Percentiles rank a stretch among this genome's conserved stretches.
phyloP scores from a whole-genome alignment of 2,797 vertebrate genomes.

The Sylvia borin region DNA sequence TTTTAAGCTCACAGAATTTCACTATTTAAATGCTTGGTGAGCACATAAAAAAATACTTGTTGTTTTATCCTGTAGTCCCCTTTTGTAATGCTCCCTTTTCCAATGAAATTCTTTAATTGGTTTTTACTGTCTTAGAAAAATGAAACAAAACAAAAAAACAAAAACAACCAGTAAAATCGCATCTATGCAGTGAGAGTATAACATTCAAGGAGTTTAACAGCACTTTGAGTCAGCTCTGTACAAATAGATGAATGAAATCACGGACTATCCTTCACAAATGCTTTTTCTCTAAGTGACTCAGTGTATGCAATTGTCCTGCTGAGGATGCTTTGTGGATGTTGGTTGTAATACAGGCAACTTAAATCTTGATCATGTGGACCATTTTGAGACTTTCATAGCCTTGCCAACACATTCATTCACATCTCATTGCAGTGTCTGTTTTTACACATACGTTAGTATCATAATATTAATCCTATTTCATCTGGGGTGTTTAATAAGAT shows the following conservation, averaged over 20 bases:
- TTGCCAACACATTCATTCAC: background rate
- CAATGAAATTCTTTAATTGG: background rate
- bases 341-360: background rate
- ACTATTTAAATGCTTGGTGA: background rate
- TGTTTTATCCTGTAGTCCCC: background rate
- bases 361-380: background rate
- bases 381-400: background rate
- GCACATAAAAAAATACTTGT: accelerated
- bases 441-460: slow-evolving; percentile 18
- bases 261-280: background rate
- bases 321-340: background rate
- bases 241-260: background rate
- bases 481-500: slow-evolving; percentile 36
- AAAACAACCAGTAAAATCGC: background rate
- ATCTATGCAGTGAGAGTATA: background rate
- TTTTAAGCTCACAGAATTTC: background rate
- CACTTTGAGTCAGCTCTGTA: background rate
- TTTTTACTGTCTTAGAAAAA: background rate
- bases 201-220: background rate
- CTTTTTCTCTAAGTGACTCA: background rate
- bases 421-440: background rate
- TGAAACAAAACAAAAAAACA: too few species aligned
- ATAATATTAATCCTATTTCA: slow-evolving; percentile 35
- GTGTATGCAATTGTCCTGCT: background rate
- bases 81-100: background rate